Conservation (phyloP, 1,140 invertebrate species). For the Trichoplusia ni region DNA sequence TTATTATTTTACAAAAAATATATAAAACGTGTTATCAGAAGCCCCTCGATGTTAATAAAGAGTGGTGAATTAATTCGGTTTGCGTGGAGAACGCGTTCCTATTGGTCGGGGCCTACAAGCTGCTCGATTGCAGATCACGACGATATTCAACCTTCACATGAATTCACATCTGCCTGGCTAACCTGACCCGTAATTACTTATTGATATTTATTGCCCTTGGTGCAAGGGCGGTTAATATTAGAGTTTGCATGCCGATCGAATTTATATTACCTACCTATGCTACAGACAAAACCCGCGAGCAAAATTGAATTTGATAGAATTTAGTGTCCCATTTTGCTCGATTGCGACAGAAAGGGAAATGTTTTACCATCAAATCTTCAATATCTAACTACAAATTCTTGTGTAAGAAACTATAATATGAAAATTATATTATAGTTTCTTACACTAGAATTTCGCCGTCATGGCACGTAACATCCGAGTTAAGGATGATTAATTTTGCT, state of each 20-base stretch:
- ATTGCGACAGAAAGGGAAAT: too few species aligned
- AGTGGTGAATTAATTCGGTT: constrained; percentile 58
- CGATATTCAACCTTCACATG: constrained; percentile 67
- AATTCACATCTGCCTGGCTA: constrained; percentile 62
- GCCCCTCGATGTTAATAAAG: constrained; percentile 36
- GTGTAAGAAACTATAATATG: too few species aligned
- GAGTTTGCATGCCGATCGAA: constrained; percentile 15
- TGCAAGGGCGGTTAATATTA: background rate
- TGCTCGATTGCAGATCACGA: constrained; percentile 73
- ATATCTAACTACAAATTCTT: too few species aligned
- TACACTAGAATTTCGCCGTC: too few species aligned
- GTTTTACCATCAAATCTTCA: too few species aligned
- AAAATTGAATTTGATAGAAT: too few species aligned
- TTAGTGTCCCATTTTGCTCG: too few species aligned
- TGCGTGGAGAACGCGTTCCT: constrained; percentile 38
- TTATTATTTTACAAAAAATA: constrained; percentile 6
- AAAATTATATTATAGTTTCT: too few species aligned
- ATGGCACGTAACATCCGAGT: too few species aligned
- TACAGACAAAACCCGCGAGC: too few species aligned
- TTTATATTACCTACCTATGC: background rate
- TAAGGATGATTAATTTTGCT: too few species aligned
- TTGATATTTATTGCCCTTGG: constrained; percentile 27
- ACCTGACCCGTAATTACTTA: constrained; percentile 25
- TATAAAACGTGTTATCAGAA: constrained; percentile 33
- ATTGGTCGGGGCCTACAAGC: constrained; percentile 67